phyloP scores from a whole-genome alignment of 2,113 vertebrate genomes.

The Syngnathoides biaculeatus region DNA sequence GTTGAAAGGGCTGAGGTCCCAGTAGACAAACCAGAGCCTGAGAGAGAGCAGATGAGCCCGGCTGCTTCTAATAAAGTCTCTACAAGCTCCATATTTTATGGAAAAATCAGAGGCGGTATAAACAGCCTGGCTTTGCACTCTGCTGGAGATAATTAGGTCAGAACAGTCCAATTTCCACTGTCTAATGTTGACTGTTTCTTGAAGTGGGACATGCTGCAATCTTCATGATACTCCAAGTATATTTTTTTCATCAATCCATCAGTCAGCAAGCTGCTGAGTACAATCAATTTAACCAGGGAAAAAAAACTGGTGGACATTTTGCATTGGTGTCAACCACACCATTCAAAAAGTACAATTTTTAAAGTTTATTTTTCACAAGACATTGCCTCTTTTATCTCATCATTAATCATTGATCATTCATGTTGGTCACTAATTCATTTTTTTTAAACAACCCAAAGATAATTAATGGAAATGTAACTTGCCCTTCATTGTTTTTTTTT shows the following conservation, averaged over 20 bases:
- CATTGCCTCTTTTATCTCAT: background rate
- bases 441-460: background rate
- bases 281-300: background rate
- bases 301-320: background rate
- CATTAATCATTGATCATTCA: background rate
- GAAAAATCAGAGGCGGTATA: conserved; percentile 30
- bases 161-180: conserved; percentile 53
- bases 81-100: conserved; percentile 10
- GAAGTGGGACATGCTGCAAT: conserved; percentile 14
- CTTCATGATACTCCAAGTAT: background rate
- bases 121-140: conserved; percentile 26
- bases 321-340: background rate
- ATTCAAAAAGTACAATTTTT: background rate
- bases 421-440: background rate
- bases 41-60: conserved; percentile 36
- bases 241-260: conserved; percentile 1
- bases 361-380: background rate
- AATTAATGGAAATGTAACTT: background rate
- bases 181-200: conserved; percentile 26
- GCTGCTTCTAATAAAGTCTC: conserved; percentile 45
- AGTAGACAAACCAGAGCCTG: conserved; percentile 32
- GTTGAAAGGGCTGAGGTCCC: conserved; percentile 32
- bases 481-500: background rate
- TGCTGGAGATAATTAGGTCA: conserved; percentile 45
- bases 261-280: background rate